phyloP scores from a whole-genome alignment of 2,888 invertebrate species.

The Romanomermis culicivorax region DNA sequence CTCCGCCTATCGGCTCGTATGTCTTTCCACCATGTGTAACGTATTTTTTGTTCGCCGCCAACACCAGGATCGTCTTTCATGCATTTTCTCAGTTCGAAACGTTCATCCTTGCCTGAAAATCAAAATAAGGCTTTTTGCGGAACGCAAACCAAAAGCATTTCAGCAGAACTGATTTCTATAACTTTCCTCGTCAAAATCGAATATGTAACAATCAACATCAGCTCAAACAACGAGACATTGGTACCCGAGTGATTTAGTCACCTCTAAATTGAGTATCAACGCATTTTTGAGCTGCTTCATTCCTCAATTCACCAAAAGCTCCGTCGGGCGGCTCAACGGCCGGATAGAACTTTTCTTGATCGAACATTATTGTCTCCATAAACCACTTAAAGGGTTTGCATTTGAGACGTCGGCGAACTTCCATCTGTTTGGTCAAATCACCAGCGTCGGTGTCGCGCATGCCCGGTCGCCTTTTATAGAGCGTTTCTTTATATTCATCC shows the following conservation, averaged over 20 bases:
- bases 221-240: too few species aligned
- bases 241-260: too few species aligned
- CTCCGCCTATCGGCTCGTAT: conserved; percentile 46
- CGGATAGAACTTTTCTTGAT: conserved; percentile 63
- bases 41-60: conserved; percentile 23
- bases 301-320: conserved; percentile 45
- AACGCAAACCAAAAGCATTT: too few species aligned
- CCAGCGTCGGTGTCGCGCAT: conserved; percentile 30
- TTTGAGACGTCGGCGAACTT: conserved; percentile 47
- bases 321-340: conserved; percentile 61
- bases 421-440: conserved; percentile 53
- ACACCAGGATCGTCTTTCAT: conserved; percentile 17
- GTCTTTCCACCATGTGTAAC: conserved; percentile 39
- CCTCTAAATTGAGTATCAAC: conserved; percentile 23
- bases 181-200: too few species aligned
- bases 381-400: conserved; percentile 90
- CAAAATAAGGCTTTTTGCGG: too few species aligned
- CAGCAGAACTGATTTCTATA: too few species aligned
- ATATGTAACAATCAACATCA: too few species aligned
- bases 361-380: conserved; percentile 73
- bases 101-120: conserved; percentile 15
- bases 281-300: conserved; percentile 29
- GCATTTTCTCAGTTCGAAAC: conserved; percentile 22
- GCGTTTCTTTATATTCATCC: conserved; percentile 75
- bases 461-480: conserved; percentile 52